Percentiles rank a stretch among this genome's conserved stretches.
Conservation (phyloP, 2,113 vertebrate species). For the Thomomys bottae region DNA sequence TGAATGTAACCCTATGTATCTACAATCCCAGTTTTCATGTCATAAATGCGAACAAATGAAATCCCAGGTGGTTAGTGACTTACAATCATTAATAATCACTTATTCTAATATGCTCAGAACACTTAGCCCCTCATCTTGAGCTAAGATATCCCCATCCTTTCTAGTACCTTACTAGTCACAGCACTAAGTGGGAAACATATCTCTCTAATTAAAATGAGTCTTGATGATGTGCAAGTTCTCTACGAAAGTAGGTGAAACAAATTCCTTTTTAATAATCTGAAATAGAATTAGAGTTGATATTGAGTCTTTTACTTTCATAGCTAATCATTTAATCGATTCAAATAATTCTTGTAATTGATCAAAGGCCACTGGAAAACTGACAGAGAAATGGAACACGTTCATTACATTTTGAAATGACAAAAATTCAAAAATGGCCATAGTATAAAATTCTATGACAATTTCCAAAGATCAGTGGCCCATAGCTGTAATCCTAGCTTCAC, state of each 20-base stretch:
- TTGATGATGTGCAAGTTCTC: not conserved
- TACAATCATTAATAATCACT: not conserved
- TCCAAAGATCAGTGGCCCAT: too few relatives aligned
- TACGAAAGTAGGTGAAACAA: not conserved
- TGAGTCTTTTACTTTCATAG: not conserved
- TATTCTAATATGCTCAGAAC: not conserved
- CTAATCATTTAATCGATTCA: not conserved
- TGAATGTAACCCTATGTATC: not conserved
- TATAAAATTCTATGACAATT: not conserved
- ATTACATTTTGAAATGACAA: not conserved
- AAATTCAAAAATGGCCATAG: not conserved
- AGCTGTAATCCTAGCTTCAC: too few relatives aligned
- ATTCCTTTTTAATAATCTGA: not conserved
- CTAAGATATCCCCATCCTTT: not conserved
- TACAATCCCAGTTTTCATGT: not conserved
- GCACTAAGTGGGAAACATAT: not conserved
- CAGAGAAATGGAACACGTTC: not conserved
- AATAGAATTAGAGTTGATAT: not conserved
- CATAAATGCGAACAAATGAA: not conserved
- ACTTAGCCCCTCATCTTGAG: not conserved
- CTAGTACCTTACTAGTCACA: not conserved
- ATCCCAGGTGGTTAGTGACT: not conserved
- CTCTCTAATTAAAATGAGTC: not conserved
- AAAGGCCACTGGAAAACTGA: not conserved
- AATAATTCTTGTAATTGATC: not conserved